Percentiles rank a stretch among this genome's conserved stretches.
Evolutionary conservation across 2,113 vertebrate genomes (phyloP).

Genomic region (Ailuropoda melanoleuca): DNA sequence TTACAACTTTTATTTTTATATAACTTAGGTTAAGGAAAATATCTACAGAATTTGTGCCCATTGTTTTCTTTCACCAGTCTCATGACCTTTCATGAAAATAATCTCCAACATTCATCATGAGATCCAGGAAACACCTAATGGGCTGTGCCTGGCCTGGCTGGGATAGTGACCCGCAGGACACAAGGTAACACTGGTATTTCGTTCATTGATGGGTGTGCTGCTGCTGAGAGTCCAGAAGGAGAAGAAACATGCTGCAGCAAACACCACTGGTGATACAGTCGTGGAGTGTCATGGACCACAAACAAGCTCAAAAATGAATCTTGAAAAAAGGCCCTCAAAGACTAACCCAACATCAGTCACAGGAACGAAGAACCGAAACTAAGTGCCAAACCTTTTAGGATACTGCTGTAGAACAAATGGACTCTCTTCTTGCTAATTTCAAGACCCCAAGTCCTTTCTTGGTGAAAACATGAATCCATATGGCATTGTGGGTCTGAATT

Average conservation of each 20-base stretch:
- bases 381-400: slow-evolving; percentile 81
- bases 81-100: slow-evolving; percentile 80
- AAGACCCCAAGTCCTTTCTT: slow-evolving; percentile 86
- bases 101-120: slow-evolving; percentile 88
- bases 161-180: slow-evolving; percentile 82
- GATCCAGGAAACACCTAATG: slow-evolving; percentile 76
- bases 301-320: slow-evolving; percentile 83
- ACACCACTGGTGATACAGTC: slow-evolving; percentile 84
- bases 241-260: slow-evolving; percentile 63
- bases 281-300: slow-evolving; percentile 85
- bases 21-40: background rate
- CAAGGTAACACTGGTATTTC: slow-evolving; percentile 81
- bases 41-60: background rate
- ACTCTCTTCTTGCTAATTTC: slow-evolving; percentile 81
- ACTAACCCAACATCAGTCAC: slow-evolving; percentile 85
- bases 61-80: background rate
- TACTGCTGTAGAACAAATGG: slow-evolving; percentile 79
- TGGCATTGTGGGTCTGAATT: slow-evolving; percentile 87
- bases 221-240: slow-evolving; percentile 79
- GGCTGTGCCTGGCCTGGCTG: slow-evolving; percentile 69
- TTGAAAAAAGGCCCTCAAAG: slow-evolving; percentile 84
- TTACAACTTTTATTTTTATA: background rate
- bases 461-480: slow-evolving; percentile 88
- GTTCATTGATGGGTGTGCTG: slow-evolving; percentile 84
- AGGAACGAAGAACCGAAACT: slow-evolving; percentile 80